Conservation (phyloP, 2,888 invertebrate genomes). For the Leuctra nigra region DNA sequence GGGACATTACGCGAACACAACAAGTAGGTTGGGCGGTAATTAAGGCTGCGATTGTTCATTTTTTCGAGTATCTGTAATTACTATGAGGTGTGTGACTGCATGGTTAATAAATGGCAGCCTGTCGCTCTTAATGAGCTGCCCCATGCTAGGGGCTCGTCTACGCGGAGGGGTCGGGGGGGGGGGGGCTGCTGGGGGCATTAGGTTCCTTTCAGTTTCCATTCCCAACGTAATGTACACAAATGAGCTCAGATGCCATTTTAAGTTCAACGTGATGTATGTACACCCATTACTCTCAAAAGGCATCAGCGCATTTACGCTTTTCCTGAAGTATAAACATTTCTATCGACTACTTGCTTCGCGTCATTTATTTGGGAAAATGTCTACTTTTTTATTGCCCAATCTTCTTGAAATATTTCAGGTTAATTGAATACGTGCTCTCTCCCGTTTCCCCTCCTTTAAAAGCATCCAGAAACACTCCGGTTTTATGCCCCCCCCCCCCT, state of each 20-base stretch:
- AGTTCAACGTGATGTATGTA: slow-evolving; percentile 12
- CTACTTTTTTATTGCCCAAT: slow-evolving; percentile 12
- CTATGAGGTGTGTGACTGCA: slow-evolving; percentile 1
- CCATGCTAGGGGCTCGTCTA: slow-evolving; percentile 19
- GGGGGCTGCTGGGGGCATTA: slow-evolving; percentile 1
- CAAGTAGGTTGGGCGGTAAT: no score
- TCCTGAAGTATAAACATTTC: slow-evolving; percentile 1
- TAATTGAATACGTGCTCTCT: slow-evolving; percentile 16
- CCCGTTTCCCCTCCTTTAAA: background rate
- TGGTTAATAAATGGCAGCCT: slow-evolving; percentile 10
- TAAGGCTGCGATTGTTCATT: no score
- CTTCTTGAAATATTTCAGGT: slow-evolving; percentile 13
- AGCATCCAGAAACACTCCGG: slow-evolving; percentile 13
- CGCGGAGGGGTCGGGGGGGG: background rate
- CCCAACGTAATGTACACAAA: slow-evolving; percentile 2
- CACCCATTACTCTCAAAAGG: slow-evolving; percentile 3
- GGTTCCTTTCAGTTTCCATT: slow-evolving; percentile 6
- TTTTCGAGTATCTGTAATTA: background rate
- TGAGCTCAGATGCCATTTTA: slow-evolving; percentile 11
- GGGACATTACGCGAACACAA: no score
- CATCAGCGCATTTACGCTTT: slow-evolving; percentile 1
- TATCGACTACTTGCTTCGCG: slow-evolving; percentile 1
- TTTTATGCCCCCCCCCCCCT: background rate
- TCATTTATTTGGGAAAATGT: slow-evolving; percentile 9
- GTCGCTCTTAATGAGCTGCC: slow-evolving; percentile 16